These are phyloP conservation scores for Dendrolimus punctatus DNA, from an alignment of 1,140 invertebrate genomes.

Conservation along the genomic window DNA sequence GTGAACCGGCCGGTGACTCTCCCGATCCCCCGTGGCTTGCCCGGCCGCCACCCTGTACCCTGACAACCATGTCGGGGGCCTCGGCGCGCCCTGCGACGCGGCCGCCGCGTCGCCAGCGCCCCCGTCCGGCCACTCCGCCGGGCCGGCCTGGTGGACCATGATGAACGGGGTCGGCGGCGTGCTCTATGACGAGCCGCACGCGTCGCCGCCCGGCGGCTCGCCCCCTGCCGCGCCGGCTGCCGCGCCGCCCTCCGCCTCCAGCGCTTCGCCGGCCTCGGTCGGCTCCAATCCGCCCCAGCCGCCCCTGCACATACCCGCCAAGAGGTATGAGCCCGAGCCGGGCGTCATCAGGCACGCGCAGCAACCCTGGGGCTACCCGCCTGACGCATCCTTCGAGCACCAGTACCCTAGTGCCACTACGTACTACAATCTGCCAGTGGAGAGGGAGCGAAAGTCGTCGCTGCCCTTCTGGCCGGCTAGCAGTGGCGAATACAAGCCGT, in stretches of 20 bases:
- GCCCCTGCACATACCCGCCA: conserved; percentile 89
- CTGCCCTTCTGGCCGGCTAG: conserved; percentile 81
- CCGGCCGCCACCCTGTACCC: conserved; percentile 84
- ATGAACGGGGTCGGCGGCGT: conserved; percentile 79
- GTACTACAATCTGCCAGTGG: conserved; percentile 84
- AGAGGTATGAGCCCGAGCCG: conserved; percentile 79
- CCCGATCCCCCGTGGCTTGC: conserved; percentile 80
- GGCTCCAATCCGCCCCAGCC: conserved; percentile 71
- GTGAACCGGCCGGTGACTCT: conserved; percentile 48
- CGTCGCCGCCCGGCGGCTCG: conserved; percentile 72
- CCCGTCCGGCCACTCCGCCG: conserved; percentile 85
- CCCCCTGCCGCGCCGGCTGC: conserved; percentile 66
- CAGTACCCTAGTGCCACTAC: conserved; percentile 82
- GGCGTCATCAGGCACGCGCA: conserved; percentile 84
- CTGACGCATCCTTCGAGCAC: conserved; percentile 79
- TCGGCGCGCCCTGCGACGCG: conserved; percentile 78
- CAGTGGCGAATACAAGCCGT: conserved; percentile 76
- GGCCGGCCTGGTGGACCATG: conserved; percentile 86
- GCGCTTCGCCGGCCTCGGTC: conserved; percentile 80
- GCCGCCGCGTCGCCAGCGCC: conserved; percentile 82
- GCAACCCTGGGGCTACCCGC: conserved; percentile 80
- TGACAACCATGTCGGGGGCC: conserved; percentile 83
- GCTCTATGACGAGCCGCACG: conserved; percentile 82
- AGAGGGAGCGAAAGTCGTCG: conserved; percentile 75
- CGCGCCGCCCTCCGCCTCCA: conserved; percentile 76